Evolutionary conservation across 1,140 invertebrate genomes (phyloP).

Genomic region (Brachionus plicatilis): DNA sequence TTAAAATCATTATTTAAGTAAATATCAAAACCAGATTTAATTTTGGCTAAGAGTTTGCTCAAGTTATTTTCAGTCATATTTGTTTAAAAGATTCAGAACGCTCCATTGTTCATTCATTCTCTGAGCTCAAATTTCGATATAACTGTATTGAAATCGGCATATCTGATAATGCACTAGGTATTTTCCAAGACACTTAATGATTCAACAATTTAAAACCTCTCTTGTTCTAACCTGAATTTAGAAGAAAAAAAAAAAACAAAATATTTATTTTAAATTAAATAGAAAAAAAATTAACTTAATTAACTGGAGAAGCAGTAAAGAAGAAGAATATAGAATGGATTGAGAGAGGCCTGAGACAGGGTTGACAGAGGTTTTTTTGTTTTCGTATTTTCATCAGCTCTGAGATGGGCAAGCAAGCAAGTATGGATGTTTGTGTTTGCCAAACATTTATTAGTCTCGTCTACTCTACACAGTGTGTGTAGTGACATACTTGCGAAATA

Average conservation of each 20-base stretch:
- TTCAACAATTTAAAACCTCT: not conserved
- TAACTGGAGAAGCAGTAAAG: not conserved
- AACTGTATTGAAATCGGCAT: not conserved
- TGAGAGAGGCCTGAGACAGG: not conserved
- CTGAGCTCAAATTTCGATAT: not conserved
- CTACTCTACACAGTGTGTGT: not conserved
- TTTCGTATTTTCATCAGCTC: not conserved
- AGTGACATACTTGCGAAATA: conserved; percentile 16
- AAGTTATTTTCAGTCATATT: conserved; percentile 16
- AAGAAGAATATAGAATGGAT: not conserved
- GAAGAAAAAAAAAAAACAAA: not conserved
- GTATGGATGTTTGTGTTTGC: not conserved
- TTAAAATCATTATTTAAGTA: not conserved
- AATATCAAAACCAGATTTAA: conserved; percentile 30
- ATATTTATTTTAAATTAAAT: not conserved
- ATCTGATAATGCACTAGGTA: not conserved
- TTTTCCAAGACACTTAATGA: not conserved
- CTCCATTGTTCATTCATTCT: not conserved
- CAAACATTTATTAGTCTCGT: conserved; percentile 25
- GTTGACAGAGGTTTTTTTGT: no score
- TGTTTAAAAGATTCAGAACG: conserved; percentile 1
- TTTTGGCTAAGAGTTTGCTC: conserved; percentile 3
- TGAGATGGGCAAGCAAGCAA: not conserved
- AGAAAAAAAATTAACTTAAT: not conserved
- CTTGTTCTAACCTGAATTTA: not conserved